Evolutionary conservation across 2,888 invertebrate species (phyloP), one percentile per base, ranked within the genome.

Genomic region (Oxycera nigricornis): DNA sequence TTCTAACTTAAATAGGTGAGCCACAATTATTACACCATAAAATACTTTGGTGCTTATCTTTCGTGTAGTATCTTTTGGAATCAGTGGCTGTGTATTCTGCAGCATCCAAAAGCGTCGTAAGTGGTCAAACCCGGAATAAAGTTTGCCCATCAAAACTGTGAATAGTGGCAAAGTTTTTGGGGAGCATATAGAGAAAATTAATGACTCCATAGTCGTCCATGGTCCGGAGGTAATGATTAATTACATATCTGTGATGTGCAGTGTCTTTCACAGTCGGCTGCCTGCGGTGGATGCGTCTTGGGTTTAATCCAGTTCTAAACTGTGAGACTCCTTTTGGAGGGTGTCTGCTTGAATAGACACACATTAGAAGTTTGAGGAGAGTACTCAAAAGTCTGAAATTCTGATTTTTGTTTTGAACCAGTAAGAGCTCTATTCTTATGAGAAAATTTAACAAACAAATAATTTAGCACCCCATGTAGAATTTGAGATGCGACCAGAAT

Each of bases 171-270:
- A 68, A 68, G 68, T 68, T 68, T 68, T 68, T 30, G 68, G 68
- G 68, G 17, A 46, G 46, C 46, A 11, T n/a, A 46, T 20, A 55
- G 30, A 50, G 41, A 52, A 52, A 68, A 68, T 68, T 68, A 68
- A 68, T 68, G 68, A 68, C 50, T 50, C 30, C 50, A 28, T 52
- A 68, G 50, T 68, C 50, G 50, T 17, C 52, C 52, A 28, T 67
- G 26, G 41, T 46, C 24, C 67, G 41, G 67, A 41, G 67, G 67
- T 41, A 67, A 52, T 68, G 68, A 68, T 68, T 68, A 68, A 68
- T 68, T 68, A 68, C 68, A 52, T 68, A 52, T 68, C 68, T 68
- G 50, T 68, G 68, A 68, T 68, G 68, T 68, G 68, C 68, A 68
- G 14, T 52, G 68, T 68, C 68, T 68, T 68, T 52, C 52, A 68